These are phyloP conservation scores for Thunnus maccoyii DNA, from an alignment of 2,113 vertebrate genomes.

Conservation along the genomic window DNA sequence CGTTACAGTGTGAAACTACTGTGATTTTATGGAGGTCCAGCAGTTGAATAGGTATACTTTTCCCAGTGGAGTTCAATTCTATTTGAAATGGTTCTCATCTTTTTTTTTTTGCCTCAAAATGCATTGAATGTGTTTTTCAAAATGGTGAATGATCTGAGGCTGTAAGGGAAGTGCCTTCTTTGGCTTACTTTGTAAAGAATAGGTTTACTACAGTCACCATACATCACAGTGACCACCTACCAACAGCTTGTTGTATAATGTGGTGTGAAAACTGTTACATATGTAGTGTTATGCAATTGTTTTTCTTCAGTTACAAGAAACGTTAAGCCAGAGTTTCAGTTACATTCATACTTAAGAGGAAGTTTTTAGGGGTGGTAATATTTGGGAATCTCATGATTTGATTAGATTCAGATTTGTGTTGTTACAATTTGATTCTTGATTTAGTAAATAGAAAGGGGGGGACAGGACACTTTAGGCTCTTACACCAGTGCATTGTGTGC, in stretches of 20 bases:
- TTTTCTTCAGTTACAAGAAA: neutral
- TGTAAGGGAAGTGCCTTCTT: conserved; percentile 25
- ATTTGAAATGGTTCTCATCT: conserved; percentile 55
- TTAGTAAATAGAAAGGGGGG: too few relatives aligned
- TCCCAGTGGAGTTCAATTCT: conserved; percentile 60
- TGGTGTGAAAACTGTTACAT: neutral
- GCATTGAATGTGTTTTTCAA: conserved; percentile 41
- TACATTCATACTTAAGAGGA: conserved; percentile 8
- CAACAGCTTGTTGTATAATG: conserved; percentile 5
- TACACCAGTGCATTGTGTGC: too few relatives aligned
- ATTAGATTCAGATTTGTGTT: too few relatives aligned
- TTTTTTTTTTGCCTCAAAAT: conserved; percentile 56
- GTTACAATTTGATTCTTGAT: too few relatives aligned
- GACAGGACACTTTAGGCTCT: too few relatives aligned
- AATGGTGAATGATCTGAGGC: conserved; percentile 35
- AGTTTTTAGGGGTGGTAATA: conserved; percentile 9
- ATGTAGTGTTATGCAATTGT: neutral
- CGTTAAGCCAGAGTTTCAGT: conserved; percentile 11
- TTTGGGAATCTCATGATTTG: too few relatives aligned
- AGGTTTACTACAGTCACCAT: conserved; percentile 14
- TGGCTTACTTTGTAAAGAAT: conserved; percentile 48
- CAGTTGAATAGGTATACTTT: conserved; percentile 75
- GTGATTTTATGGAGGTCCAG: conserved; percentile 67
- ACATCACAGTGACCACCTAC: neutral
- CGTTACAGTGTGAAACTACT: conserved; percentile 73